A percentile compares a stretch with the other conserved stretches of the same genome.
These are phyloP conservation scores for Beris chalybata DNA, from an alignment of 2,888 invertebrate species.

Conservation along the genomic window DNA sequence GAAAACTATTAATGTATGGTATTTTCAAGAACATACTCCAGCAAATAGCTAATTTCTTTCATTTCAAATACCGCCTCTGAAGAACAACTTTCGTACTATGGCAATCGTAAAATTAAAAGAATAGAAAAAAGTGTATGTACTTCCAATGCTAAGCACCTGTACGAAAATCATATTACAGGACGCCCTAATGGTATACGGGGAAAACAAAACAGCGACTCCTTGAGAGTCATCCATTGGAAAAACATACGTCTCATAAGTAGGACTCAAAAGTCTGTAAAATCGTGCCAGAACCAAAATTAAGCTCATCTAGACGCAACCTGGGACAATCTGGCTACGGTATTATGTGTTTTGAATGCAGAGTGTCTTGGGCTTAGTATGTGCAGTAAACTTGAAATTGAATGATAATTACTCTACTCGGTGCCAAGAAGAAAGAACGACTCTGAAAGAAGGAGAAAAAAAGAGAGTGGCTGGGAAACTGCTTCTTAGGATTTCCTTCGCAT, in stretches of 20 bases:
- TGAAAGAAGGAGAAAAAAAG: too few species aligned
- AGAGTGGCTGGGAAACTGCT: too few species aligned
- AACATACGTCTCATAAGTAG: neutral
- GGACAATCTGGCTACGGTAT: neutral
- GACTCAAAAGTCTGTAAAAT: conserved; percentile 14
- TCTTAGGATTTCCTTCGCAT: too few species aligned
- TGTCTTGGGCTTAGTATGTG: neutral
- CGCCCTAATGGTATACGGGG: too few species aligned
- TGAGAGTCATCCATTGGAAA: neutral
- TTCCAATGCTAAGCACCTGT: neutral
- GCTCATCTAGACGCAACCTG: neutral
- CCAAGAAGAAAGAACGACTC: too few species aligned
- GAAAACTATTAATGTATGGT: too few species aligned
- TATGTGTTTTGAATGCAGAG: neutral
- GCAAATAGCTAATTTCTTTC: too few species aligned
- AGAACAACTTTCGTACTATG: neutral
- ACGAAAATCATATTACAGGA: neutral
- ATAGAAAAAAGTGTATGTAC: too few species aligned
- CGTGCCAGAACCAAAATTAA: conserved; percentile 18
- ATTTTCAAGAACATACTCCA: too few species aligned
- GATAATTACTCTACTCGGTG: too few species aligned
- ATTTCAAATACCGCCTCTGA: neutral
- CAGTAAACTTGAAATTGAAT: neutral
- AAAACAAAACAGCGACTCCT: neutral
- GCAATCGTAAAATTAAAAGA: neutral